Evolutionary conservation across 2,113 vertebrate species (phyloP).

Genomic region (Burhinus bistriatus): DNA sequence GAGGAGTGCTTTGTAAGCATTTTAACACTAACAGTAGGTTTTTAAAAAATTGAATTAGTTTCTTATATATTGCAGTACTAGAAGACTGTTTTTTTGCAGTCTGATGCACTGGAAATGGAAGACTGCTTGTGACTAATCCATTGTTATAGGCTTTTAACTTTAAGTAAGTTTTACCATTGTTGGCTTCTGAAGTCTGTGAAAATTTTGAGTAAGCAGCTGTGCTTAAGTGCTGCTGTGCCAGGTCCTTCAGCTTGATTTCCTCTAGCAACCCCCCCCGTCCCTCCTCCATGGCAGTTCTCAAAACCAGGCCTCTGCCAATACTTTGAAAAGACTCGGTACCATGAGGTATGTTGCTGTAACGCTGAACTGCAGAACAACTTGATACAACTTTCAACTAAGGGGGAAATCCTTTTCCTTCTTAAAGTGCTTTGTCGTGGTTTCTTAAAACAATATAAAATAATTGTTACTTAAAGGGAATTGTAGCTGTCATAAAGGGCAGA

Average conservation of each 20-base stretch:
- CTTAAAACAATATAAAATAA: constrained; percentile 17
- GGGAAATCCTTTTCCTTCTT: constrained; percentile 50
- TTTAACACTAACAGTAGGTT: background rate
- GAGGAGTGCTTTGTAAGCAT: background rate
- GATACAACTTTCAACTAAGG: background rate
- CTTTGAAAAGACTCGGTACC: background rate
- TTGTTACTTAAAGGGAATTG: background rate
- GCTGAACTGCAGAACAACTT: background rate
- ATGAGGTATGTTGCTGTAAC: background rate
- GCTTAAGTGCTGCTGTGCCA: background rate
- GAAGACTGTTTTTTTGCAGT: background rate
- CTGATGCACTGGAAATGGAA: background rate
- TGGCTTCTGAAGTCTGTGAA: background rate
- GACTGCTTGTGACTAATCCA: background rate
- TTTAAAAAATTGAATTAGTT: background rate
- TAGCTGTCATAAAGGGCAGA: background rate
- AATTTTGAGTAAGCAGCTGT: background rate
- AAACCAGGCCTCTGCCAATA: background rate
- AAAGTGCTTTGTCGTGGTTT: background rate
- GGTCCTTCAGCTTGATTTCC: background rate
- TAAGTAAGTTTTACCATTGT: background rate
- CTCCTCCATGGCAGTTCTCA: background rate
- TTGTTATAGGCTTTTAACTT: background rate
- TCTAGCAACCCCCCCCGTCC: background rate
- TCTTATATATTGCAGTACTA: background rate